Percentiles rank a stretch among this genome's conserved stretches.
Conservation (phyloP, 2,113 vertebrate genomes). For the Aegotheles bennettii region DNA sequence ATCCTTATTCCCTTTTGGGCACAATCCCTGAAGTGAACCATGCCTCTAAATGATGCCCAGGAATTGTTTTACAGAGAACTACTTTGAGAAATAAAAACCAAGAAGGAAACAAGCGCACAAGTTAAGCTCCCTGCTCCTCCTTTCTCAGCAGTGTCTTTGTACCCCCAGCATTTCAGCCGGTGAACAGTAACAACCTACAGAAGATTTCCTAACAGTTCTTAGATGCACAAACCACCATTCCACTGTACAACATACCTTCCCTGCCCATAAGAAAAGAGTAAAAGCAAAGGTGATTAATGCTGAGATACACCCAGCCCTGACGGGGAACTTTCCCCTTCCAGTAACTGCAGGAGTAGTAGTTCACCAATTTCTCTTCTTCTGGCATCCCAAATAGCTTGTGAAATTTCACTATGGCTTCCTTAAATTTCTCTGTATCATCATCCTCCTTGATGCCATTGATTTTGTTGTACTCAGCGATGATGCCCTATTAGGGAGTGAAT, state of each 20-base stretch:
- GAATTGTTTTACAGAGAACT: neutral
- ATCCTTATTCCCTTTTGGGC: neutral
- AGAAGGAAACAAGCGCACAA: neutral
- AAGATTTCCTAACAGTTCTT: neutral
- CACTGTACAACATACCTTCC: conserved; percentile 81
- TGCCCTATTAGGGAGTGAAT: conserved; percentile 76
- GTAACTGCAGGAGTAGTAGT: conserved; percentile 98
- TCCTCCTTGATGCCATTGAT: conserved; percentile 94
- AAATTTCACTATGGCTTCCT: conserved; percentile 92
- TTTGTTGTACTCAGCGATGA: conserved; percentile 97
- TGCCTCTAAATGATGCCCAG: neutral
- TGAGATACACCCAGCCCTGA: conserved; percentile 99
- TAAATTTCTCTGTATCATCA: conserved; percentile 96
- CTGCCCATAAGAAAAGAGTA: conserved; percentile 95
- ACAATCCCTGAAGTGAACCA: neutral
- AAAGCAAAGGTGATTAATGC: conserved; percentile 98
- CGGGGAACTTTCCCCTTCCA: conserved; percentile 97
- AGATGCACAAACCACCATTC: neutral
- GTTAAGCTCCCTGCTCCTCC: neutral
- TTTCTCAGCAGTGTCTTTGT: neutral
- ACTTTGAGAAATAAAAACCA: neutral
- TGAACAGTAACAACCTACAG: neutral
- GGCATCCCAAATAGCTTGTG: conserved; percentile 96
- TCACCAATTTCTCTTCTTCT: conserved; percentile 96
- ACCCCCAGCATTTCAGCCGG: rapidly evolving